These are phyloP conservation scores for Hedya salicella DNA, from an alignment of 2,888 invertebrate genomes.

Conservation along the genomic window DNA sequence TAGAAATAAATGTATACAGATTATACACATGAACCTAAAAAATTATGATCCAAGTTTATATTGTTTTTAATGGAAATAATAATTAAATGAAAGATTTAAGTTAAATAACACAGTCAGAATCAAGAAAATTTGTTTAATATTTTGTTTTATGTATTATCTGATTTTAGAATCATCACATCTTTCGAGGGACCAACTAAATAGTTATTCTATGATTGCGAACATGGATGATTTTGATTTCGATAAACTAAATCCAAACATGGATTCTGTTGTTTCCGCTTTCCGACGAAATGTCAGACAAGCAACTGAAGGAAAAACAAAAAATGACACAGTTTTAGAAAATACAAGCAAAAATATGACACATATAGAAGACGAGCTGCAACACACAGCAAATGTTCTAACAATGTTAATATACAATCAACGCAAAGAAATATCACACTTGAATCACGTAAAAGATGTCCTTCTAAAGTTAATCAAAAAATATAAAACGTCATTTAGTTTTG, in stretches of 20 bases:
- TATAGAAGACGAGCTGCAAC: slow-evolving; percentile 48
- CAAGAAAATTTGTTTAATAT: not conserved
- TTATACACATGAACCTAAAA: no score
- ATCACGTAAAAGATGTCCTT: slow-evolving; percentile 58
- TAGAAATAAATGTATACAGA: no score
- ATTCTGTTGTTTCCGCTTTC: slow-evolving; percentile 50
- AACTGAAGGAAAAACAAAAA: slow-evolving; percentile 17
- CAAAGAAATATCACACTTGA: slow-evolving; percentile 61
- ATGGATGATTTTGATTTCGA: slow-evolving; percentile 2
- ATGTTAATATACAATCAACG: slow-evolving; percentile 61
- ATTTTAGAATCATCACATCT: slow-evolving; percentile 8
- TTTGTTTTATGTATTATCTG: not conserved
- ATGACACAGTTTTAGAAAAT: slow-evolving; percentile 37
- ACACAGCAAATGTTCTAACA: slow-evolving; percentile 56
- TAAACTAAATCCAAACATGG: not conserved
- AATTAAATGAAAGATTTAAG: no score
- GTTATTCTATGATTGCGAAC: slow-evolving; percentile 1
- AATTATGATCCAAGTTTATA: no score
- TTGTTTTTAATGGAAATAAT: no score
- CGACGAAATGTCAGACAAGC: slow-evolving; percentile 58
- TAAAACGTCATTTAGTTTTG: slow-evolving; percentile 39
- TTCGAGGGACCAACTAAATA: slow-evolving; percentile 6
- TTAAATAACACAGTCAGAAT: no score
- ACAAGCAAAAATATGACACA: slow-evolving; percentile 29
- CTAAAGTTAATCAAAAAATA: slow-evolving; percentile 52